Base-by-base conservation (phyloP, 1,140 invertebrate species). In the Drosophila funebris region DNA sequence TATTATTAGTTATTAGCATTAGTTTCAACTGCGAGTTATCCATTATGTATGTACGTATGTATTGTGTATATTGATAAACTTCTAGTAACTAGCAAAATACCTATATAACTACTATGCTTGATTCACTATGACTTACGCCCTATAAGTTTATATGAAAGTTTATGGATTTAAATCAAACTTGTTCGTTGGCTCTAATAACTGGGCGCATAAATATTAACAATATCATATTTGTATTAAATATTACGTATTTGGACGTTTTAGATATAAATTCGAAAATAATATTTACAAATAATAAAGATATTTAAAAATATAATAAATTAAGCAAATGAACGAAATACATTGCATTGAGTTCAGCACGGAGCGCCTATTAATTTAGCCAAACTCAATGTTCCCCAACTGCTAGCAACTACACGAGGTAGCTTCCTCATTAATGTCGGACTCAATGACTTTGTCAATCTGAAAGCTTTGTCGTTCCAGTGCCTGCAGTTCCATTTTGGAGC, bases 401-500 rank as follows among this genome's bases (percentile, higher is more conserved):
- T 91, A 96, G 93, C 95, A 96, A 82, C 94, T 92, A 91, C 95
- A 96, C 2, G 94, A 93, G n/a, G 94, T 93, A 6, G 46, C 58
- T 6, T 91, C 90, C 48, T 90, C 90, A 8, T 72, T 93, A 88
- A 80, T 64, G 46, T 94, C 93, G 3, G 93, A 92, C 22, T 93
- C 92, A 69, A n/a, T 93, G 92, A 39, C 71, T 2, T 94, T 93
- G 22, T 94, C 93, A 63, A 96, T 95, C 92, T 96, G 96, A 84
- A 96, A 96, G 75, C 95, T 95, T 78, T 96, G 94, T 64, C 94
- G 94, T 73, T 96, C 95, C 85, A 96, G 93, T 16, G 94, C 94
- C 84, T 96, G 95, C n/a, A 97, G 92, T 76, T 96, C 96, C 92
- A 96, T 94, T 75, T 95, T 94, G n/a, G 96, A 96, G 66, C 96